Base-by-base conservation (phyloP, 2,113 vertebrate genomes). In the Cygnus atratus region DNA sequence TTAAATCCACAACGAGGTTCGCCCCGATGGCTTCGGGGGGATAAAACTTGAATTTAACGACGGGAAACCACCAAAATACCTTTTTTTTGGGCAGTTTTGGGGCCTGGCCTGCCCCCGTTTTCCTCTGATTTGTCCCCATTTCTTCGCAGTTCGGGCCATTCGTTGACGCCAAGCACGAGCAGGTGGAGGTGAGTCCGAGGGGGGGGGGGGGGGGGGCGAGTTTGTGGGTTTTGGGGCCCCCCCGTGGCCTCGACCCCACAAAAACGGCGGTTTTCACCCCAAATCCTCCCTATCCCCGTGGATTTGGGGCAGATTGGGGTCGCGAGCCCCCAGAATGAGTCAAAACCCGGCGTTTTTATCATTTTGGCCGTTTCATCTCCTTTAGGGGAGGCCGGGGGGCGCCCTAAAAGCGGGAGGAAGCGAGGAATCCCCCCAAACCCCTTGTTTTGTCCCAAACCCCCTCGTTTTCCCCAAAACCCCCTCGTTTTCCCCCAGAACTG, bases 131-230 rank as follows among this genome's bases (percentile, higher is more conserved):
- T n/a, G 24, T n/a, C 17, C 1, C 28, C 10, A 5, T 57, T 94
- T 81, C 79, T 41, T 35, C 61, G 4, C 92, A 99, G 99, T 92
- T 99, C 3, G 99, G 99, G 7, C 99, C 99, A 0, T 99, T 99
- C 96, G 97, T 99, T 80, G 99, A 99, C 59, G 98, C 98, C 21
- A 99, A 99, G 50, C 99, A 99, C 33, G 98, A 99, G 41, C 98
- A 99, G 84, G 98, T 99, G 43, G 99, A 99, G 99, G 99, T 99
- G 54, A 86, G 96, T 87, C 17, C 11, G 4, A 6, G 33, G 52
- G 26, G 13, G 93, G 52, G 26, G n/a, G 4, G 3, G 33, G 52
- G 26, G 13, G 13, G 93, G 26, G 41, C 7, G 20, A 9, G 4
- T 0, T 2, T 4, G 11, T 17, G 48, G 3, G 2, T 11, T 39